Evolutionary conservation across 2,888 invertebrate species (phyloP).

Genomic region (Nomada hirtipes): DNA sequence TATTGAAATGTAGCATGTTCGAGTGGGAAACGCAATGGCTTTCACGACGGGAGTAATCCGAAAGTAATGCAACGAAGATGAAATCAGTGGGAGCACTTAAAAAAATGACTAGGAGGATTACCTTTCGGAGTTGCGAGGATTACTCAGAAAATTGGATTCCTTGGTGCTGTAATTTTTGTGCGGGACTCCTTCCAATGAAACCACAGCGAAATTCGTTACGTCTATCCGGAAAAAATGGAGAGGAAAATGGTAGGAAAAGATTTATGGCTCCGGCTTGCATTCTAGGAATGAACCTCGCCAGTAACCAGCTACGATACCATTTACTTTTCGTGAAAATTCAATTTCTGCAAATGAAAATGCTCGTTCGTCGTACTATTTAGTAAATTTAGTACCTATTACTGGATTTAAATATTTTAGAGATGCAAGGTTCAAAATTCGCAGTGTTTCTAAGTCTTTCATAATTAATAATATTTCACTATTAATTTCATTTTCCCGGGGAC

Average conservation of each 20-base stretch:
- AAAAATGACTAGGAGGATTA: conserved; percentile 28
- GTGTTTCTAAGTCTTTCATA: no score
- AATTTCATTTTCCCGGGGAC: no score
- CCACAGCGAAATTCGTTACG: neutral
- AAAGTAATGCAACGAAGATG: conserved; percentile 3
- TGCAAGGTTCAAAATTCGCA: no score
- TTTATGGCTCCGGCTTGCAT: neutral
- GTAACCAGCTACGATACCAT: neutral
- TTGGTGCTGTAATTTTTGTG: conserved; percentile 19
- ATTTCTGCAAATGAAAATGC: neutral
- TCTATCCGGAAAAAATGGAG: neutral
- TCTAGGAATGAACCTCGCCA: neutral
- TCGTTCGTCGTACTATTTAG: neutral
- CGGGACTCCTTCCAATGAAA: neutral
- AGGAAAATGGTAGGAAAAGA: neutral
- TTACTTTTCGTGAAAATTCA: neutral
- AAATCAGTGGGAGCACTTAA: conserved; percentile 20
- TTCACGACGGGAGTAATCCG: neutral
- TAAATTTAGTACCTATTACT: no score
- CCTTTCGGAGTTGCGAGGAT: conserved; percentile 25
- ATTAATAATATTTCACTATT: no score
- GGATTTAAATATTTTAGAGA: no score
- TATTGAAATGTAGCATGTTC: neutral
- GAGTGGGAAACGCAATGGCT: neutral
- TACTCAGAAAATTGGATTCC: conserved; percentile 42